Evolutionary conservation across 1,140 invertebrate genomes (phyloP).

Genomic region (Caenorhabditis inopinata): DNA sequence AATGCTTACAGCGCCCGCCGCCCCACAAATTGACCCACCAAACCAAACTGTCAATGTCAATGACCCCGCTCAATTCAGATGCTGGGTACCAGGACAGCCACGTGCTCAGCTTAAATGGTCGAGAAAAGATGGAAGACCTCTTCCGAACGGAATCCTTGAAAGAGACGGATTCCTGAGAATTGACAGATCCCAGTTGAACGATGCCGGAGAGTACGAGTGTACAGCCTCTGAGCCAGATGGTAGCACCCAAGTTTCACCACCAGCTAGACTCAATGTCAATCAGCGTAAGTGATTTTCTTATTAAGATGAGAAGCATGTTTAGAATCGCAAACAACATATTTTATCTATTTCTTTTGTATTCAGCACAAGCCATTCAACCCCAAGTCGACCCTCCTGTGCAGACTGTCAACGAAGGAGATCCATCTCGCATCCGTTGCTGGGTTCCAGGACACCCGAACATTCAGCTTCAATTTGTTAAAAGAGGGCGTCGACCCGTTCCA

Average conservation of each 20-base stretch:
- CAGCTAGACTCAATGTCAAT: constrained; percentile 54
- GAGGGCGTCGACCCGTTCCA: constrained; percentile 36
- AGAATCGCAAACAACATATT: too few relatives aligned
- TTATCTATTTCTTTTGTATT: not conserved
- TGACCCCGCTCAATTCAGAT: constrained; percentile 49
- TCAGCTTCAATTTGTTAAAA: constrained; percentile 40
- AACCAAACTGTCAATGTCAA: constrained; percentile 42
- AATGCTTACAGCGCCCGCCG: not conserved
- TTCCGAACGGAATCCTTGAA: constrained; percentile 58
- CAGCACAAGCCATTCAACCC: constrained; percentile 46
- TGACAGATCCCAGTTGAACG: constrained; percentile 35
- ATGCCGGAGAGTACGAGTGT: constrained; percentile 54
- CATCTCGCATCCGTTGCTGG: constrained; percentile 57
- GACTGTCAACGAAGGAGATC: constrained; percentile 54
- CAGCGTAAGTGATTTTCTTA: constrained; percentile 33
- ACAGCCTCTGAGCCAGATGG: constrained; percentile 57
- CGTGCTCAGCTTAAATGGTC: constrained; percentile 56
- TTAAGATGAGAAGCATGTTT: not conserved
- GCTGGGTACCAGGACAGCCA: constrained; percentile 49
- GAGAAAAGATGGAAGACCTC: constrained; percentile 30
- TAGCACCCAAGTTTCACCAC: constrained; percentile 49
- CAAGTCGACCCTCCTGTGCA: constrained; percentile 47
- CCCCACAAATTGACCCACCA: constrained; percentile 56
- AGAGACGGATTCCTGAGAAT: constrained; percentile 55
- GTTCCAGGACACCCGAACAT: constrained; percentile 53